Conservation (phyloP, 2,113 vertebrate genomes). For the Hippoglossus stenolepis region DNA sequence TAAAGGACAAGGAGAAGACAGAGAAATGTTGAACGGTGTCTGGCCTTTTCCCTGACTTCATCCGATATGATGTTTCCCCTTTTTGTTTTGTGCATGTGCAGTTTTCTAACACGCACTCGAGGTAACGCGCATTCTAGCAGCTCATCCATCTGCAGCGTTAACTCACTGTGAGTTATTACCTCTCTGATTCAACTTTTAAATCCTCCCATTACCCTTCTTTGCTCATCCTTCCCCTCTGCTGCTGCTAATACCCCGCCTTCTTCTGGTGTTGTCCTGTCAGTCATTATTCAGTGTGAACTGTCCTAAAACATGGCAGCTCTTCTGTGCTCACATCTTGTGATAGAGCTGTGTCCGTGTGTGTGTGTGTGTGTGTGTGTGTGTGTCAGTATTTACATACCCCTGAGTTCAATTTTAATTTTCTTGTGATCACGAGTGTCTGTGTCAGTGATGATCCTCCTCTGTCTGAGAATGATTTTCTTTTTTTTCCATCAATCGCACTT, state of each 20-base stretch:
- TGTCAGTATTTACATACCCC: conserved; percentile 3
- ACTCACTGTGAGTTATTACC: conserved; percentile 94
- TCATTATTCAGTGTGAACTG: conserved; percentile 27
- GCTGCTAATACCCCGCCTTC: conserved; percentile 23
- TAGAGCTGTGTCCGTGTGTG: conserved; percentile 9
- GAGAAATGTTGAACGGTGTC: conserved; percentile 51
- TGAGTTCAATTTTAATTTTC: conserved; percentile 7
- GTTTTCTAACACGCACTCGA: conserved; percentile 97
- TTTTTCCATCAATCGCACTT: too few relatives aligned
- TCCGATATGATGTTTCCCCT: conserved; percentile 63
- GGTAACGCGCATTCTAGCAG: conserved; percentile 92
- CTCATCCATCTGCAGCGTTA: conserved; percentile 96
- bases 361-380: conserved; percentile 14
- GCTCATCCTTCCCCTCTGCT: conserved; percentile 7
- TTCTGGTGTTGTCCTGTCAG: too few relatives aligned
- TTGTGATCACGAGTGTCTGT: neutral
- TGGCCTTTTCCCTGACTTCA: conserved; percentile 61
- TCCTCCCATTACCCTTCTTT: conserved; percentile 25
- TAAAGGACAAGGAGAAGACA: conserved; percentile 27
- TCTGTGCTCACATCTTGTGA: conserved; percentile 11
- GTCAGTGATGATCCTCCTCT: neutral
- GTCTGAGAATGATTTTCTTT: neutral
- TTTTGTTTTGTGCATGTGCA: conserved; percentile 91
- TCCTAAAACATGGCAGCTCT: conserved; percentile 1
- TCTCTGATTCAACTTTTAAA: conserved; percentile 82